Base-by-base conservation (phyloP, 2,888 invertebrate genomes). In the Phorcus lineatus region DNA sequence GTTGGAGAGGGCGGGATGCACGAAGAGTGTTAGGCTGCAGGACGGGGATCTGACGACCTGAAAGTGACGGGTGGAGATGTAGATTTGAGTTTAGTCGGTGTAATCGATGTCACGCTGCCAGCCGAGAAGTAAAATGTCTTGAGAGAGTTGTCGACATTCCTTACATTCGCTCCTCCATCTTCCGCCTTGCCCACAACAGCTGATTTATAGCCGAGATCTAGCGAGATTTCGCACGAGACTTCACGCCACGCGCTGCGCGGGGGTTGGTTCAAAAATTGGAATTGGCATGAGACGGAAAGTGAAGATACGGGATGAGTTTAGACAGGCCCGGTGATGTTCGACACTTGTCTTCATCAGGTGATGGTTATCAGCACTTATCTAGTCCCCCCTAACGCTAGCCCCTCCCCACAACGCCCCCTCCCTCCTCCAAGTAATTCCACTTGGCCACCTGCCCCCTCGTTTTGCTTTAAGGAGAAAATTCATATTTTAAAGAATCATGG, bases 141-240 rank as follows among this genome's bases (percentile, higher is more conserved):
- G 70, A 40, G 70, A 31, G 36, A 70, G 70, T 36, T 70, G 70
- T 70, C 70, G 19, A 36, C 31, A 70, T 70, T 70, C 70, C 70
- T 40, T 17, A 19, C 17, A 70, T 70, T 36, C 70, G 36, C 16
- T 19, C 28, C 31, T 70, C 70, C 70, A 70, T 70, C 70, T 70
- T 40, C 70, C 36, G 11, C 36, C 70, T 17, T 36, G 36, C 40
- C 22, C 22, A 70, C 36, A 70, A 36, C 70, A 70, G 70, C 40
- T 70, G 70, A 70, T 70, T 70, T 40, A 70, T 70, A 36, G 70
- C 70, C 70, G 70, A 70, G 70, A 70, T 70, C 36, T 36, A 16
- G 70, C 70, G 70, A 70, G 70, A 70, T 70, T 70, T 70, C 70
- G 36, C 70, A 70, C 70, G 70, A 70, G 70, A 70, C 70, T 70